Percentiles rank a stretch among this genome's conserved stretches.
phyloP scores from a whole-genome alignment of 2,113 vertebrate genomes.

The Notiomystis cincta region DNA sequence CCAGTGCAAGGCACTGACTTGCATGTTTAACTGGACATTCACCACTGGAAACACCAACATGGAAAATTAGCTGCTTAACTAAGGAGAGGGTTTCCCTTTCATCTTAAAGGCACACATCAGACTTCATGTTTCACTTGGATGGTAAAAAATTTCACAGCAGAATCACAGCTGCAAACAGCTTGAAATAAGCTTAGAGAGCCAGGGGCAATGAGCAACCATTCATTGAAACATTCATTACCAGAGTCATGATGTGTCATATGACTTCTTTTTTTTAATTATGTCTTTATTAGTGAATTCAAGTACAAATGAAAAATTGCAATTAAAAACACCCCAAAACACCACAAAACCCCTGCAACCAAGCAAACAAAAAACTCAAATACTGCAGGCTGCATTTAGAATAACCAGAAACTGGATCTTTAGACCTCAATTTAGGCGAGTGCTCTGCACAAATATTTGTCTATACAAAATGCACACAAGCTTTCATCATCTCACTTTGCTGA shows the following conservation, averaged over 20 bases:
- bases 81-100: neutral
- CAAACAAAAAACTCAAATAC: neutral
- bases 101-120: neutral
- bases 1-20: neutral
- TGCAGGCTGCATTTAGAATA: neutral
- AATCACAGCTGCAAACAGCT: neutral
- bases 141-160: neutral
- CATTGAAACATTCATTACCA: neutral
- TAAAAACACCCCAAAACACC: neutral
- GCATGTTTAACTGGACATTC: neutral
- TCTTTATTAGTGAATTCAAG: neutral
- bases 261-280: neutral
- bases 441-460: neutral
- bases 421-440: neutral
- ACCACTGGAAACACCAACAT: neutral
- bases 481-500: neutral
- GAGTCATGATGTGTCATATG: neutral
- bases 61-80: neutral
- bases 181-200: neutral
- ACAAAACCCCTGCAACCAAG: neutral
- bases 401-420: neutral
- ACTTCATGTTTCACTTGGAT: neutral
- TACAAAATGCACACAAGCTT: neutral
- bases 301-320: neutral
- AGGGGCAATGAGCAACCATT: conserved; percentile 19